phyloP scores from a whole-genome alignment of 1,140 invertebrate genomes.

The Conus ventricosus region DNA sequence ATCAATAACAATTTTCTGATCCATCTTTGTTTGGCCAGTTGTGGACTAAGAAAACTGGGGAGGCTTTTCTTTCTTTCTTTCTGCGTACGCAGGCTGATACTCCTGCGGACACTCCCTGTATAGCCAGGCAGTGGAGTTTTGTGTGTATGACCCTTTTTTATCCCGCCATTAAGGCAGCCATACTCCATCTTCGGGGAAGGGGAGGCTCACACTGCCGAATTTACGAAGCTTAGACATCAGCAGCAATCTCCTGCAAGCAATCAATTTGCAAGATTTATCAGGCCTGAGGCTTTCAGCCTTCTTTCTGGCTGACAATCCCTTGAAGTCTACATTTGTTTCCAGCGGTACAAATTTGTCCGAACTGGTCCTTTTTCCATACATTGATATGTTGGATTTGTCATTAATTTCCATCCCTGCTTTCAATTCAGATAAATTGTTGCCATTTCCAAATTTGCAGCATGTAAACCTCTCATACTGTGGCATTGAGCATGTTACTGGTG shows the following conservation, averaged over 20 bases:
- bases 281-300: background rate
- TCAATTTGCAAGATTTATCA: background rate
- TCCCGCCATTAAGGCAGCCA: too few relatives aligned
- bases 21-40: slow-evolving; percentile 28
- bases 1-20: slow-evolving; percentile 19
- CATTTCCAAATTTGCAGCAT: background rate
- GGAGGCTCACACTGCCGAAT: slow-evolving; percentile 24
- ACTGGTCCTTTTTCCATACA: background rate
- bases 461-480: slow-evolving; percentile 30
- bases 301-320: slow-evolving; percentile 1
- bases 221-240: slow-evolving; percentile 35
- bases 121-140: too few relatives aligned
- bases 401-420: background rate
- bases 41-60: background rate
- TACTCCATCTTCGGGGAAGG: too few relatives aligned
- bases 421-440: background rate
- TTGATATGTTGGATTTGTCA: background rate
- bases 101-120: too few relatives aligned
- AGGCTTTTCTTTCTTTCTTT: too few relatives aligned
- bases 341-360: background rate
- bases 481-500: background rate
- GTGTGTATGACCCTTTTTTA: too few relatives aligned
- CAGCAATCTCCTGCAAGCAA: background rate
- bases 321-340: background rate
- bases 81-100: too few relatives aligned